Evolutionary conservation across 2,888 invertebrate genomes (phyloP), one percentile per base, ranked within the genome.

Genomic region (Atrina japonica): DNA sequence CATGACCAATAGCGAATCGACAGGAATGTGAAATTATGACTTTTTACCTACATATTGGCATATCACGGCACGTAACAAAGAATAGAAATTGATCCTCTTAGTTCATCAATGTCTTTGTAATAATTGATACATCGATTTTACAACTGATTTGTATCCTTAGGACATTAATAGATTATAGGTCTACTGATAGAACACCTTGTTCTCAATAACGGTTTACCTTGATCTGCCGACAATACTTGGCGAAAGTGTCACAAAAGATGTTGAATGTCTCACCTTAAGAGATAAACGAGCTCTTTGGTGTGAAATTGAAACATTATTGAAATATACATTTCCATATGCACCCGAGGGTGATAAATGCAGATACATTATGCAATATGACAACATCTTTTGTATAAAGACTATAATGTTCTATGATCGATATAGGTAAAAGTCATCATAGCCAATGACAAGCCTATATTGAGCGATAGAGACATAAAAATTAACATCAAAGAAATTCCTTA

Each of bases 61-160:
- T 25, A 35, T 56, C 25, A 21, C n/a, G 9, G 16, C 59, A 25
- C 27, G 23, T 27, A 59, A 59, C 23, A n/a, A 43, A 23, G 49
- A 35, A 23, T 29, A 27, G 29, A 30, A 49, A 61, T 61, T 61
- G 61, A 61, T 61, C 41, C 52, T 18, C 43, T 53, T 41, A 41
- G 21, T 35, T 53, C 52, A 64, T 64, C 53, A 29, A 43, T 53
- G 50, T 64, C 52, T 41, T n/a, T 21, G 27, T 41, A 64, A 64
- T 64, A 43, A 64, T 53, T 64, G 53, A 53, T 64, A 52, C 43
- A 64, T 64, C 30, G 30, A 53, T 64, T 53, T 52, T 53, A 35
- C 53, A 29, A 50, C 41, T 43, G 29, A 41, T 11, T 60, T 41
- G 27, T 64, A 41, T 41, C 64, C 64, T 21, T 21, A 27, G 64